phyloP scores from a whole-genome alignment of 2,113 vertebrate genomes.

The Chloropsis cyanopogon region DNA sequence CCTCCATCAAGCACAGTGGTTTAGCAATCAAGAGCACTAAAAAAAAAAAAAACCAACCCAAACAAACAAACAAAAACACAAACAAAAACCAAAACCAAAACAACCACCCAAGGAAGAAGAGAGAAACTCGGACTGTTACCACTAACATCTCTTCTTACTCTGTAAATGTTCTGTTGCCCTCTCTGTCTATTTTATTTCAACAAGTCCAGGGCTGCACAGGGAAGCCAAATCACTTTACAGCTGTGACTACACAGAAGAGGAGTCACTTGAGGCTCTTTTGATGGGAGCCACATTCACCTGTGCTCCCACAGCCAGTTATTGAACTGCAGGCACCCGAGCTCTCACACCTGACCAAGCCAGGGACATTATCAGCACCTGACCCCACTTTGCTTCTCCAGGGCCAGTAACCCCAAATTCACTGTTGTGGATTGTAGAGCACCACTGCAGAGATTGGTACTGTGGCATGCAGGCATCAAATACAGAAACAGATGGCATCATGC shows the following conservation, averaged over 20 bases:
- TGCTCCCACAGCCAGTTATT: background rate
- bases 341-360: background rate
- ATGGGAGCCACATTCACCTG: fast-evolving
- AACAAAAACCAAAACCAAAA: too few relatives aligned
- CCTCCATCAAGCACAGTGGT: background rate
- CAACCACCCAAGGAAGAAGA: fast-evolving
- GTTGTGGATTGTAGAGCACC: fast-evolving
- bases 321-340: background rate
- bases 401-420: background rate
- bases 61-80: too few relatives aligned
- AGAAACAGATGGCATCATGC: background rate
- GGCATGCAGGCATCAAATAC: background rate
- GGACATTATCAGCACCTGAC: fast-evolving
- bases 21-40: background rate
- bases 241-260: background rate
- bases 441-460: background rate
- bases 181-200: background rate
- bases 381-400: background rate
- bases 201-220: background rate
- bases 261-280: background rate
- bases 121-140: background rate
- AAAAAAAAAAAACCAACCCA: background rate
- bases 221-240: background rate
- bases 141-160: background rate
- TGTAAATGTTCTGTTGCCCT: background rate